Evolutionary conservation across 2,888 invertebrate species (phyloP).

Genomic region (Eudasyphora cyanicolor): DNA sequence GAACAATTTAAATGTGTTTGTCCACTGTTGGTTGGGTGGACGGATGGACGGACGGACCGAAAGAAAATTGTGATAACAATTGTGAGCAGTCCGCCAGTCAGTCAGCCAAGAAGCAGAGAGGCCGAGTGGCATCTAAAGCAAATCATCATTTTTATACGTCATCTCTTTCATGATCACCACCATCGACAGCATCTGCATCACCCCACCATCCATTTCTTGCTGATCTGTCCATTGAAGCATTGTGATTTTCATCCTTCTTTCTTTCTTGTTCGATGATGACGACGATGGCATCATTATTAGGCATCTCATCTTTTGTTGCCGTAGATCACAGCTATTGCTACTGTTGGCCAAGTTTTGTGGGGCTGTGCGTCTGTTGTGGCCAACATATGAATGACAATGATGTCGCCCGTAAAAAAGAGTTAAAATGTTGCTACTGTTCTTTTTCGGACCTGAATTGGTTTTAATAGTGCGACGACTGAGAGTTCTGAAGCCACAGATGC

Average conservation of each 20-base stretch:
- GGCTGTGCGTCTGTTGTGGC: constrained; percentile 13
- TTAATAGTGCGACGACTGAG: neutral
- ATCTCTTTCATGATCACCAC: constrained; percentile 50
- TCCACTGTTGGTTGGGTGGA: neutral
- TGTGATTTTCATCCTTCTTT: constrained; percentile 68
- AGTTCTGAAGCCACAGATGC: neutral
- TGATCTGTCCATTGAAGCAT: neutral
- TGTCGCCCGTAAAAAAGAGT: constrained; percentile 38
- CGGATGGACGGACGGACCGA: neutral
- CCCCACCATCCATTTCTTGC: too few species aligned
- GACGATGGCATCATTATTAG: constrained; percentile 44
- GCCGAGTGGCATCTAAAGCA: constrained; percentile 52
- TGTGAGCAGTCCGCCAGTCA: too few species aligned
- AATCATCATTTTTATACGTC: constrained; percentile 62
- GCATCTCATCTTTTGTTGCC: constrained; percentile 43
- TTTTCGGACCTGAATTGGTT: neutral
- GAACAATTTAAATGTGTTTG: constrained; percentile 62
- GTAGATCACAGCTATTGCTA: constrained; percentile 70
- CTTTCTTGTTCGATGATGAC: constrained; percentile 24
- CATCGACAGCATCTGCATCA: neutral
- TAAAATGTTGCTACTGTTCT: constrained; percentile 60
- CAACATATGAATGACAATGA: constrained; percentile 62
- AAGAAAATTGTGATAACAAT: constrained; percentile 22
- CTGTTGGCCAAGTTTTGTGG: constrained; percentile 64
- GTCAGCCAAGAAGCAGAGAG: constrained; percentile 14